These are phyloP conservation scores for Drosophila anceps DNA, from an alignment of 2,888 invertebrate species.

Conservation along the genomic window DNA sequence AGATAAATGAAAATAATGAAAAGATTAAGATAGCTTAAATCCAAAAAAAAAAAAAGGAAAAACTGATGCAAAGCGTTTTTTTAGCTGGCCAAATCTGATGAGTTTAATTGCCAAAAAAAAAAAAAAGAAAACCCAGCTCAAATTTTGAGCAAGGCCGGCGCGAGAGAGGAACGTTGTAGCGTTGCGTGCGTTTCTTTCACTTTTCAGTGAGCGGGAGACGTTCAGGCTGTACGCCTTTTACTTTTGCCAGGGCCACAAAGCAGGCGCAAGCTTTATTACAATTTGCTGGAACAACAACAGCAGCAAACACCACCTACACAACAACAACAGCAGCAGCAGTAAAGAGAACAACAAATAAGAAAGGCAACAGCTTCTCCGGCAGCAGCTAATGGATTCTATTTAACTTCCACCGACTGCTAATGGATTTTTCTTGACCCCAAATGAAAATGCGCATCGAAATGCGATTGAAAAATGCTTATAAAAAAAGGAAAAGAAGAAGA, in stretches of 20 bases:
- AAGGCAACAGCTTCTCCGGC: constrained; percentile 59
- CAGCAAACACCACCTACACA: constrained; percentile 39
- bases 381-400: constrained; percentile 85
- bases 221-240: constrained; percentile 56
- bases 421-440: constrained; percentile 85
- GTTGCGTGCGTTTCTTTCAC: constrained; percentile 60
- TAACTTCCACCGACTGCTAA: constrained; percentile 84
- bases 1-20: constrained; percentile 2
- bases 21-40: constrained; percentile 16
- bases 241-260: constrained; percentile 43
- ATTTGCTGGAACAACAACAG: constrained; percentile 47
- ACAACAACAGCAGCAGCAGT: constrained; percentile 14
- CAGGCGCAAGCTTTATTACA: constrained; percentile 68
- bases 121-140: constrained; percentile 40
- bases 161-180: not conserved
- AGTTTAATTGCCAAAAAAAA: constrained; percentile 62
- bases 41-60: not conserved
- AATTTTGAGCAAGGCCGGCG: constrained; percentile 10
- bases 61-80: constrained; percentile 6
- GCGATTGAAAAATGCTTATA: constrained; percentile 79
- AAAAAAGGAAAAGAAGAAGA: constrained; percentile 56
- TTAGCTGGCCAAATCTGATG: constrained; percentile 41
- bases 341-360: constrained; percentile 39
- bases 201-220: constrained; percentile 28
- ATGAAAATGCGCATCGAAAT: constrained; percentile 83